Evolutionary conservation across 2,113 vertebrate genomes (phyloP), one percentile per base, ranked within the genome.

Genomic region (Catharus minimus): DNA sequence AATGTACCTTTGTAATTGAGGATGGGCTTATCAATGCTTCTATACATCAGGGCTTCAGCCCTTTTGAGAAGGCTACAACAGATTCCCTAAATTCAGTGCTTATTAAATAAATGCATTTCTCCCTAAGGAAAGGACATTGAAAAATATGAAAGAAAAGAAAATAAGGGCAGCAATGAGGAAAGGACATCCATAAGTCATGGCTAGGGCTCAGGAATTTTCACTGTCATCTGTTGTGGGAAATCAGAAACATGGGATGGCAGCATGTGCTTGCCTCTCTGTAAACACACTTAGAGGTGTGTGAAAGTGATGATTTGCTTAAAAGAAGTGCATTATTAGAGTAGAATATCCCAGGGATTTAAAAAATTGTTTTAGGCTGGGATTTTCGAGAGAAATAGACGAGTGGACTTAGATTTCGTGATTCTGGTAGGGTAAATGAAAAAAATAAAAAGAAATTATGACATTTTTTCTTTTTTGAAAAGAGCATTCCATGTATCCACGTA

Each of bases 361-460:
- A 83, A 92, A 27, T 36, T 49, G 7, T n/a, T 83, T 73, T 55
- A 55, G 15, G 18, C 6, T 76, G 16, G 4, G 1, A 4, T 22
- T 66, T 73, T 46, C 61, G 28, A 27, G 13, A 86, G 38, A 10
- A 81, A 65, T 32, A 57, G 0, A 0, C 3, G 61, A 46, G 3
- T 41, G 5, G 21, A n/a, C 32, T 26, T 17, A 68, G 7, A 56
- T 65, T 68, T 60, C 52, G 26, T 50, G 16, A 62, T 74, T 82
- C 43, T 83, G 43, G 1, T 55, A 17, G 16, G 4, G 10, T n/a
- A 39, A 66, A 57, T 46, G 0, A 3, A 9, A 7, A 47, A 49
- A 38, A 21, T 36, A 43, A 32, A 47, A 26, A 24, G 2, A 10
- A 30, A 22, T 16, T 4, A 2, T 4, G 74, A 5, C 0, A n/a